Base-by-base conservation (phyloP, 2,113 vertebrate species). In the Oplegnathus fasciatus region DNA sequence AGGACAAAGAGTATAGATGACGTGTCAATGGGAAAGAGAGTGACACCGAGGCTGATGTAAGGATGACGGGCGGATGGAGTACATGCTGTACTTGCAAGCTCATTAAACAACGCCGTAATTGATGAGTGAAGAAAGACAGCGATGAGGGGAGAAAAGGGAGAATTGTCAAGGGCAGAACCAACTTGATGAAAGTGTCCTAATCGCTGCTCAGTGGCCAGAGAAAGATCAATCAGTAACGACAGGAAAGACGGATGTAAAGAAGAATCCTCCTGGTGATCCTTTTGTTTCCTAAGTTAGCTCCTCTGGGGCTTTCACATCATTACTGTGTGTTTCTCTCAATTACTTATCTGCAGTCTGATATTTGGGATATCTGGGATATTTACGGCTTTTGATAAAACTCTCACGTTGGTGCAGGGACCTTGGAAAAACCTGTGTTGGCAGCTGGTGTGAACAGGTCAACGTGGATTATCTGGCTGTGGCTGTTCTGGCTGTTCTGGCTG, bases 91-190 rank as follows among this genome's bases (percentile, higher is more conserved):
- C 80, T 83, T 83, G 86, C 77, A 79, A 85, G 87, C 87, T 90
- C 89, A 90, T 93, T 94, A 91, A 86, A 83, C 78, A 78, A 42
- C 17, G 22, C 17, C 8, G 34, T 85, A 92, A 89, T 67, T 90
- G 87, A 92, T 83, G 87, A 74, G 85, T 48, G 64, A 55, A 65
- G 71, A 80, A 70, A 83, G 48, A 64, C 62, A 40, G 73, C 32
- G 81, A 75, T 15, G 61, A 78, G 28, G 52, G 34, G 69, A 78
- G 37, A 66, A 60, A 64, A 32, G 72, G 62, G 22, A 73, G 73
- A 60, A 74, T 78, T 17, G 84, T 88, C 87, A 88, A 92, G 93
- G 91, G 61, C 85, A 86, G 64, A 84, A 54, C 82, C 76, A 83
- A 86, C 65, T 77, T 79, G 90, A 87, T 78, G 71, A 92, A 90